Evolutionary conservation across 1,140 invertebrate genomes (phyloP), one percentile per base, ranked within the genome.

Genomic region (Leptopilina clavipes): DNA sequence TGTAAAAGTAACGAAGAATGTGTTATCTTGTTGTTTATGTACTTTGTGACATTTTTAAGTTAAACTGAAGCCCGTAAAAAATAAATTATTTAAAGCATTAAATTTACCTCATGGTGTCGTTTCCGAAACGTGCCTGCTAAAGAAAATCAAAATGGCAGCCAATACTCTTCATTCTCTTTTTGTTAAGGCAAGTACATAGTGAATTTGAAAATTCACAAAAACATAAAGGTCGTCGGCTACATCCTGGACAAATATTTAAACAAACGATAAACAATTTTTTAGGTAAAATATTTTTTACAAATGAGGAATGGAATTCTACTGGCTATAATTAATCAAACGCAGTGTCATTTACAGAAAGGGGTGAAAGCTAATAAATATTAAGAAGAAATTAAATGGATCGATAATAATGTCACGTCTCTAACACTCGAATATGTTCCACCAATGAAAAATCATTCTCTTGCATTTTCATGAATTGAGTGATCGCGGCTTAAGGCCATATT

Each of bases 131-230:
- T 17, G 48, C 48, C 48, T 52, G 48, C 48, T 52, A 52, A 52
- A 52, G 48, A 52, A 52, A 52, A 52, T 52, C 48, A 52, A 52
- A 52, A 52, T 52, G 48, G 48, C 48, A 3, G 44, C 0, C 44
- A 48, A 48, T 9, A 40, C 5, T 6, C 8, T 6, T 3, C 5
- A 40, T 40, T 40, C 37, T 40, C 7, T 40, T 9, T 9, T 40
- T 9, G 0, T 8, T 40, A 40, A 40, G 37, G 37, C 25, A 1
- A 31, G 25, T 31, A n/a, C n/a, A n/a, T n/a, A n/a, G n/a, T n/a
- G n/a, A n/a, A n/a, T n/a, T n/a, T n/a, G n/a, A n/a, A n/a, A n/a
- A n/a, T n/a, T n/a, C n/a, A n/a, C n/a, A n/a, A n/a, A n/a, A n/a
- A n/a, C n/a, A n/a, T n/a, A n/a, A n/a, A n/a, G n/a, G n/a, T n/a